These are phyloP conservation scores for Australoheros scitulus DNA, from an alignment of 2,113 vertebrate genomes.

Conservation along the genomic window DNA sequence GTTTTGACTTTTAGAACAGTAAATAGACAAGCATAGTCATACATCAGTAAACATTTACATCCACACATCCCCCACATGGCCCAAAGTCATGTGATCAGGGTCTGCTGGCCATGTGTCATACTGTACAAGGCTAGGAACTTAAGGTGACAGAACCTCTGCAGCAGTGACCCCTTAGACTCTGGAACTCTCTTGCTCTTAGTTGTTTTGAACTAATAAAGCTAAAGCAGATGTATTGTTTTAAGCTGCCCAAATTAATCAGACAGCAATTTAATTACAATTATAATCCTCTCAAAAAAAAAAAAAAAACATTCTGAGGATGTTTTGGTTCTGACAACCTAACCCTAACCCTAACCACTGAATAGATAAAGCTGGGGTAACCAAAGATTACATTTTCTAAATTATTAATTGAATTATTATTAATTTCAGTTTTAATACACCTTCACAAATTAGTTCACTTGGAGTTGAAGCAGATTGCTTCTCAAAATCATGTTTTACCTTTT, in stretches of 20 bases:
- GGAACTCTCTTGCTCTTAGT: background rate
- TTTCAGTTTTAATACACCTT: too few relatives aligned
- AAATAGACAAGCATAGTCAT: background rate
- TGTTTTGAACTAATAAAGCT: background rate
- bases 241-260: background rate
- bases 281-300: background rate
- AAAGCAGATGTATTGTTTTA: background rate
- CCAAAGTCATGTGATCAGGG: too few relatives aligned
- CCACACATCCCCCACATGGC: too few relatives aligned
- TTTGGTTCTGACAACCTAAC: background rate
- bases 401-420: too few relatives aligned
- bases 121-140: background rate
- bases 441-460: too few relatives aligned
- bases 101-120: background rate
- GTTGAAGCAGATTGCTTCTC: too few relatives aligned
- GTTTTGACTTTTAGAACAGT: background rate
- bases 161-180: background rate
- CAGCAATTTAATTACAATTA: background rate
- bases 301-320: background rate
- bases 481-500: too few relatives aligned
- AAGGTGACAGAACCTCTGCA: background rate
- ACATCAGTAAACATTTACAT: background rate
- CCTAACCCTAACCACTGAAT: too few relatives aligned
- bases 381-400: too few relatives aligned
- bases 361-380: too few relatives aligned